phyloP scores from a whole-genome alignment of 2,797 vertebrate genomes.

The Podarcis siculus region DNA sequence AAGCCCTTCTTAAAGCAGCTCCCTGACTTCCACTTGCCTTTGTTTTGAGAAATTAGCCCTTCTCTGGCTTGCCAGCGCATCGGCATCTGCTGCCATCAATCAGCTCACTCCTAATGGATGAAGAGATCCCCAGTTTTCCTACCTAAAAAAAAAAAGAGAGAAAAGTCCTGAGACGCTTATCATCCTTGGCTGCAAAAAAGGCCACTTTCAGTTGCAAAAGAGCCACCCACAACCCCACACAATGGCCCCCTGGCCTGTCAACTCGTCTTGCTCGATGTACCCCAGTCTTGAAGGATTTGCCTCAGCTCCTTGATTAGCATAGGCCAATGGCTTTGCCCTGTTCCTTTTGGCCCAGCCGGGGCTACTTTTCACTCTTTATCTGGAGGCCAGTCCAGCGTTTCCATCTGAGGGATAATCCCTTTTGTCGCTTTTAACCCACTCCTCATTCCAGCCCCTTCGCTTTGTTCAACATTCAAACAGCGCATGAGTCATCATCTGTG shows the following conservation, averaged over 20 bases:
- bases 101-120: background rate
- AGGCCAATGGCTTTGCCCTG: background rate
- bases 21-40: background rate
- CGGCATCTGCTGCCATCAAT: background rate
- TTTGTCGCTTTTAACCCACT: slow-evolving; percentile 39
- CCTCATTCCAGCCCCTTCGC: slow-evolving; percentile 21
- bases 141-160: too few relatives aligned
- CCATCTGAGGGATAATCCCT: slow-evolving; percentile 39
- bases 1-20: background rate
- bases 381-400: background rate
- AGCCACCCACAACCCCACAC: background rate
- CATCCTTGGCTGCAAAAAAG: background rate
- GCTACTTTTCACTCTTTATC: background rate
- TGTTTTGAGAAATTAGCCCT: background rate
- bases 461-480: background rate
- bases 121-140: background rate
- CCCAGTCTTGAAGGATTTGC: background rate
- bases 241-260: background rate
- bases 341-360: background rate
- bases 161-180: background rate
- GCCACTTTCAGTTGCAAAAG: background rate
- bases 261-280: background rate
- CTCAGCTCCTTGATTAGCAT: background rate
- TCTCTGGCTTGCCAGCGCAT: background rate
- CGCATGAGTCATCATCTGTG: background rate